Base-by-base conservation (phyloP, 2,797 vertebrate species). In the Columba guinea region DNA sequence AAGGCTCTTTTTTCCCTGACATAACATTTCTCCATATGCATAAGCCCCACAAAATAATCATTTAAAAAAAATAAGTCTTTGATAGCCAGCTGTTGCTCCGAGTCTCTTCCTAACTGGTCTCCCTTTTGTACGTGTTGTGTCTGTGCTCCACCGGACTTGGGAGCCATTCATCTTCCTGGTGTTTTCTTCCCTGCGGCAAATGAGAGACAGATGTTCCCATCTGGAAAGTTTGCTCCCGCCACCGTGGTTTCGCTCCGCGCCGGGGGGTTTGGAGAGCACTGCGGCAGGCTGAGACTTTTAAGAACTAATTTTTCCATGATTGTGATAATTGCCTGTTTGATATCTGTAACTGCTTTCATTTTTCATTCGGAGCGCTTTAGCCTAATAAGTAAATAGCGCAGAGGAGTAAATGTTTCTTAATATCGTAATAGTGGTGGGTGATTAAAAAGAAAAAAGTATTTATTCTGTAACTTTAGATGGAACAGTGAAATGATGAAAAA, bases 131-230 rank as follows among this genome's bases (percentile, higher is more conserved):
- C 41, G 39, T 96, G 87, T 95, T 96, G 94, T 94, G 95, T 97
- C 94, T 97, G 91, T 90, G 78, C 92, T 97, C 55, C 60, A 18
- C 79, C 9, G 11, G 64, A 35, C 89, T 95, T 49, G 1, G 94
- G 95, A 97, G 79, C 92, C 9, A 19, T 97, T 97, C 75, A 94
- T 97, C 95, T 97, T 97, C 87, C 87, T 91, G 82, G 56, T 88
- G 79, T 95, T 97, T 97, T 97, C 82, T 94, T 91, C 96, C 93
- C 75, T 30, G 71, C 5, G 39, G 92, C 82, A 97, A 97, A 97
- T 90, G 80, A 97, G 93, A 97, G 83, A 84, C 97, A 97, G 94
- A 97, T 98, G 95, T 96, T 97, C 92, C 96, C 95, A 97, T 97
- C 97, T 97, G 96, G 95, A 97, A 94, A 80, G 83, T 95, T 96